Conservation (phyloP, 2,113 vertebrate genomes). For the Epinephelus moara region DNA sequence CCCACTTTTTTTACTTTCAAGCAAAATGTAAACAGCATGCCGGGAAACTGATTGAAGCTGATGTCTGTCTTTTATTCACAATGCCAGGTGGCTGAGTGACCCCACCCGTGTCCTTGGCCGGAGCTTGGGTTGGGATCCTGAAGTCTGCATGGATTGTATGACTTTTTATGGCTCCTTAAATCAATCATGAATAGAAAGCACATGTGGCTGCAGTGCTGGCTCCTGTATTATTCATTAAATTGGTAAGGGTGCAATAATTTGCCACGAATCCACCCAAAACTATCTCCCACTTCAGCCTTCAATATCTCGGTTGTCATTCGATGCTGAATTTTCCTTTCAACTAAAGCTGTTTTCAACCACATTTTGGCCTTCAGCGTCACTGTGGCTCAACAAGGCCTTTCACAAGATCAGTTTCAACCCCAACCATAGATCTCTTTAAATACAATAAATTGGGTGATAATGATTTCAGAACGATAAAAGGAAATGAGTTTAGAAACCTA, state of each 20-base stretch:
- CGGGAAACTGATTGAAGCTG: constrained; percentile 25
- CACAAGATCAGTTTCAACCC: constrained; percentile 4
- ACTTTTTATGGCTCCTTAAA: constrained; percentile 68
- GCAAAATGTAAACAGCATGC: constrained; percentile 41
- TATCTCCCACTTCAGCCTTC: background rate
- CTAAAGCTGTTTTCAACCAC: constrained; percentile 24
- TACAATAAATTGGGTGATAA: constrained; percentile 18
- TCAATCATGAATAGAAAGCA: constrained; percentile 63
- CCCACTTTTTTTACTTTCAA: constrained; percentile 34
- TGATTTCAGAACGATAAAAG: background rate
- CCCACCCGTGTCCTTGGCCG: constrained; percentile 67
- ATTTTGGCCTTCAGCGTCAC: background rate
- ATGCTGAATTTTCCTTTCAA: constrained; percentile 24
- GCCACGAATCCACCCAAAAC: constrained; percentile 27
- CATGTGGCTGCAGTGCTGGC: constrained; percentile 42
- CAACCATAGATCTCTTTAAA: constrained; percentile 25
- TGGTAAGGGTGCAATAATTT: constrained; percentile 29
- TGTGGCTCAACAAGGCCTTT: constrained; percentile 24
- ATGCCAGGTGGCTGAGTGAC: constrained; percentile 61
- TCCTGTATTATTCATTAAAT: constrained; percentile 50
- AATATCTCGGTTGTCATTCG: constrained; percentile 29
- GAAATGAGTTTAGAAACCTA: background rate
- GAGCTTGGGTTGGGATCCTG: constrained; percentile 27
- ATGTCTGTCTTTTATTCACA: constrained; percentile 53
- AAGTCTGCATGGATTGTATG: constrained; percentile 59